These are phyloP conservation scores for Leucoraja ocellata DNA, from an alignment of 2,797 vertebrate species.

Conservation along the genomic window DNA sequence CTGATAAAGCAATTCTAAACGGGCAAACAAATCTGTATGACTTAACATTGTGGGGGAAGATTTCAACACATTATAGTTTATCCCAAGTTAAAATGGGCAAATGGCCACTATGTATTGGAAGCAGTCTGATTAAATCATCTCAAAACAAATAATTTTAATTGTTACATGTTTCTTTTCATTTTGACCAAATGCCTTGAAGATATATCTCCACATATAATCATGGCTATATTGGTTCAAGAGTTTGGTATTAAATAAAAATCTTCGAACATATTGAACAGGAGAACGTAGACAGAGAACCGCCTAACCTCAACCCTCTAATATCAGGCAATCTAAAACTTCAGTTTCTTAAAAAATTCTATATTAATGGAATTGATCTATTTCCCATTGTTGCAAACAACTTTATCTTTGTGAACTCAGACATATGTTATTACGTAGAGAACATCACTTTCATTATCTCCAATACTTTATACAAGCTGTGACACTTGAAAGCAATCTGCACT, in stretches of 20 bases:
- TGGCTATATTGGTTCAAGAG: background rate
- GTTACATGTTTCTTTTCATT: background rate
- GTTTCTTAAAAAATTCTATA: background rate
- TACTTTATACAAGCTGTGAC: background rate
- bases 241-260: background rate
- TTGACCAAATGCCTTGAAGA: background rate
- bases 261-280: too few relatives aligned
- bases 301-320: too few relatives aligned
- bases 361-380: background rate
- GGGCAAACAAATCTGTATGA: background rate
- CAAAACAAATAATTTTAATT: conserved; percentile 13
- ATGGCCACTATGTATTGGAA: too few relatives aligned
- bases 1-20: background rate
- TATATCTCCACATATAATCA: background rate
- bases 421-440: background rate
- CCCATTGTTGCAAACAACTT: background rate
- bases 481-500: background rate
- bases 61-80: background rate
- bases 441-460: background rate
- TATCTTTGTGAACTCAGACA: background rate
- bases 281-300: too few relatives aligned
- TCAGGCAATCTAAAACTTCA: background rate
- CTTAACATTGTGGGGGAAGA: background rate
- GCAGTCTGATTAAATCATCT: background rate
- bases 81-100: background rate